Conservation (phyloP, 2,888 invertebrate genomes). For the Aradus depressus region DNA sequence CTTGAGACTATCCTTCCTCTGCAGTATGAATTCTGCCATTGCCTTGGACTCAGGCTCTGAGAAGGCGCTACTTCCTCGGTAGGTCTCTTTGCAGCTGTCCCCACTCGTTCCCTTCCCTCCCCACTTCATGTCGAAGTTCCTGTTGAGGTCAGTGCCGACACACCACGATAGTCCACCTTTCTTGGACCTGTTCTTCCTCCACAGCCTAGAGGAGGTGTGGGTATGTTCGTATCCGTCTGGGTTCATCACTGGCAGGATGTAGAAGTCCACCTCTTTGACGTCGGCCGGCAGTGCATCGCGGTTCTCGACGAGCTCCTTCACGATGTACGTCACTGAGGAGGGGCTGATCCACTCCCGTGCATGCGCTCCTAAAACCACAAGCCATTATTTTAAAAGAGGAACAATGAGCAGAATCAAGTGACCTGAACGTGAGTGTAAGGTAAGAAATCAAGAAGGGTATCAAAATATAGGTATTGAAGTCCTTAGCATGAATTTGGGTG, state of each 20-base stretch:
- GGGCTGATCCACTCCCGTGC: constrained; percentile 83
- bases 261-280: constrained; percentile 46
- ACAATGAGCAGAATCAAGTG: too few species aligned
- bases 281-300: constrained; percentile 59
- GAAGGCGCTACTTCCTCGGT: constrained; percentile 38
- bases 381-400: too few species aligned
- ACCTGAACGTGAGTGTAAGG: too few species aligned
- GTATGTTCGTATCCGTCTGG: constrained; percentile 82
- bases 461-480: too few species aligned
- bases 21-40: constrained; percentile 36
- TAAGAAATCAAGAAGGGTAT: too few species aligned
- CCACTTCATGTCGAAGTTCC: constrained; percentile 60
- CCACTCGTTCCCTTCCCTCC: constrained; percentile 37
- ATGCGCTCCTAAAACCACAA: constrained; percentile 59
- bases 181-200: constrained; percentile 39
- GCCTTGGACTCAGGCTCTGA: constrained; percentile 40
- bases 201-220: constrained; percentile 57
- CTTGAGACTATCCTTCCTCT: constrained; percentile 38
- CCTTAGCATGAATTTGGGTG: too few species aligned
- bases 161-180: constrained; percentile 37
- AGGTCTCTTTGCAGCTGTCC: constrained; percentile 41
- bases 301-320: constrained; percentile 55
- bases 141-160: constrained; percentile 66
- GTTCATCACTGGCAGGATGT: constrained; percentile 38
- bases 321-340: constrained; percentile 61